A percentile compares a stretch with the other conserved stretches of the same genome.
Evolutionary conservation across 2,797 vertebrate genomes (phyloP).

Genomic region (Hephaestus fuliginosus): DNA sequence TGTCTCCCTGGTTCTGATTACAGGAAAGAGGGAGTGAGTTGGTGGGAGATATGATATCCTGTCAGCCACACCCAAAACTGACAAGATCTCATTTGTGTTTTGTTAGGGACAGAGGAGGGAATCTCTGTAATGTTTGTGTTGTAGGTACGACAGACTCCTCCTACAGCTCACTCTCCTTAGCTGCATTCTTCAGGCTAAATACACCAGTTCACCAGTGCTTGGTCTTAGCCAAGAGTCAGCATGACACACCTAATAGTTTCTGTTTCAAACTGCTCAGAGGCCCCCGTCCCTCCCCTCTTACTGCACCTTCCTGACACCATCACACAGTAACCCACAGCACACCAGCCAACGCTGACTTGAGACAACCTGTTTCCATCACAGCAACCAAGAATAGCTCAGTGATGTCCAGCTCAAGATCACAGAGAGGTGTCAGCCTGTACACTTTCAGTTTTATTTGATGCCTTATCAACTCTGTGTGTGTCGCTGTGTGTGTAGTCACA

Average conservation of each 20-base stretch:
- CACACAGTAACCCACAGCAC: slow-evolving; percentile 10
- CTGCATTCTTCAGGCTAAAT: slow-evolving; percentile 13
- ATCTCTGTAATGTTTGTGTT: slow-evolving; percentile 28
- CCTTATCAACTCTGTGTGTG: neutral
- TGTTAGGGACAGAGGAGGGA: slow-evolving; percentile 54
- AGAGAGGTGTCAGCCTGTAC: neutral
- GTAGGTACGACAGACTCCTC: slow-evolving; percentile 5
- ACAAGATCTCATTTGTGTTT: slow-evolving; percentile 76
- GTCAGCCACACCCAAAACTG: slow-evolving; percentile 75
- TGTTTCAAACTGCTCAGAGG: neutral
- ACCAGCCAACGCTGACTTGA: neutral
- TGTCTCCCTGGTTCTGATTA: slow-evolving; percentile 63
- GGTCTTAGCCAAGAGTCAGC: neutral
- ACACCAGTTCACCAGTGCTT: neutral
- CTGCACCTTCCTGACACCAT: slow-evolving; percentile 28
- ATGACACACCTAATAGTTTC: slow-evolving; percentile 13
- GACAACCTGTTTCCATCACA: slow-evolving; percentile 26
- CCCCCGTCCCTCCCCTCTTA: neutral
- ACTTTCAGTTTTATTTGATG: neutral
- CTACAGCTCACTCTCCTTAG: neutral
- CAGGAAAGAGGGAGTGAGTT: slow-evolving; percentile 73
- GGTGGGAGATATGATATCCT: slow-evolving; percentile 73
- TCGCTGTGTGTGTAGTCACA: neutral
- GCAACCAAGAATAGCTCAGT: slow-evolving; percentile 57
- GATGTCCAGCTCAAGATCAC: slow-evolving; percentile 8